A percentile compares a stretch with the other conserved stretches of the same genome.
These are phyloP conservation scores for Hepsetus odoe DNA, from an alignment of 2,113 vertebrate species.

Conservation along the genomic window DNA sequence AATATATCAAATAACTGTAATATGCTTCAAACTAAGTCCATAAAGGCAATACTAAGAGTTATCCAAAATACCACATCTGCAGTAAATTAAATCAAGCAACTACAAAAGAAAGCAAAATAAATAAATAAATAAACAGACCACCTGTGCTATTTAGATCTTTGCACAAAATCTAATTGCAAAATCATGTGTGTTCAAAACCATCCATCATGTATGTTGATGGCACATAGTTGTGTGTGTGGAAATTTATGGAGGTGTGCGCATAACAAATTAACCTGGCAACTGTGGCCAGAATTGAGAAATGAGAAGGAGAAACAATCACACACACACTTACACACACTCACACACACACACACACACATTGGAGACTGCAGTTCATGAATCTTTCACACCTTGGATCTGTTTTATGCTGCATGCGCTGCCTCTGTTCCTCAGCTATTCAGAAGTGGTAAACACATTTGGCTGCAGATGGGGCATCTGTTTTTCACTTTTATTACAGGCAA, in stretches of 20 bases:
- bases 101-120: conserved; percentile 20
- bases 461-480: conserved; percentile 24
- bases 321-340: background rate
- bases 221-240: conserved; percentile 19
- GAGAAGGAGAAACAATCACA: background rate
- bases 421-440: background rate
- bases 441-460: conserved; percentile 28
- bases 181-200: background rate
- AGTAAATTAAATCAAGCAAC: no score
- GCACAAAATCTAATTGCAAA: conserved; percentile 36
- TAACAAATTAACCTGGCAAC: conserved; percentile 42
- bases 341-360: background rate
- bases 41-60: no score
- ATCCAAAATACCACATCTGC: no score
- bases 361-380: conserved; percentile 7
- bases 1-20: no score
- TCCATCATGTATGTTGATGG: conserved; percentile 27
- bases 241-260: conserved; percentile 42
- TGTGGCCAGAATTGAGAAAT: conserved; percentile 12
- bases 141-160: conserved; percentile 25
- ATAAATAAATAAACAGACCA: no score
- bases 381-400: conserved; percentile 18
- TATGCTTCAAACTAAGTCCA: no score
- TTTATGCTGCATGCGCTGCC: conserved; percentile 7
- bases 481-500: background rate